Conservation (phyloP, 2,797 vertebrate species). For the Megaceryle alcyon region DNA sequence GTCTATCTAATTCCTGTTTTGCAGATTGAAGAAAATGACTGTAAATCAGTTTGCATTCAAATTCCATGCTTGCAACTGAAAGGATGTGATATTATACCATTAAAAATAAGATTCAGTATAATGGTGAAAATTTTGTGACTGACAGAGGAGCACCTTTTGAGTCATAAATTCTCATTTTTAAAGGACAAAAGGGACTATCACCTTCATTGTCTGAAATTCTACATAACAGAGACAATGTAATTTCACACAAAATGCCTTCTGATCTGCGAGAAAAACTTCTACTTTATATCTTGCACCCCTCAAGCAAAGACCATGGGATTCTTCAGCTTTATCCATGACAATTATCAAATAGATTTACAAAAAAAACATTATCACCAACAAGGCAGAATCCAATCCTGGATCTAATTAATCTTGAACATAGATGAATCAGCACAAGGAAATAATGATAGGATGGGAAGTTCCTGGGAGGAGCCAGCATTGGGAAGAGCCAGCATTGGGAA, state of each 20-base stretch:
- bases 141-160: conserved; percentile 20
- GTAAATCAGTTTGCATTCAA: conserved; percentile 5
- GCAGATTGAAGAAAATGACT: background rate
- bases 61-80: background rate
- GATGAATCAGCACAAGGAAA: conserved; percentile 10
- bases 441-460: background rate
- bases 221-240: background rate
- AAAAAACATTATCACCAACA: background rate
- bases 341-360: conserved; percentile 5
- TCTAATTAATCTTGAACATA: background rate
- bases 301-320: background rate
- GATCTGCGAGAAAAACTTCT: conserved; percentile 6
- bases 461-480: too few relatives aligned
- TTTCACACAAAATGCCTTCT: conserved; percentile 31
- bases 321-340: background rate
- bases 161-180: conserved; percentile 43
- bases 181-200: conserved; percentile 26
- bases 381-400: background rate
- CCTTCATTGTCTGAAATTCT: conserved; percentile 8
- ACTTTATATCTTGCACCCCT: background rate
- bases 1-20: background rate
- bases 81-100: background rate
- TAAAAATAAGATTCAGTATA: conserved; percentile 1
- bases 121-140: background rate
- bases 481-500: too few relatives aligned